Base-by-base conservation (phyloP, 2,888 invertebrate species). In the Drosophila meridionalis region DNA sequence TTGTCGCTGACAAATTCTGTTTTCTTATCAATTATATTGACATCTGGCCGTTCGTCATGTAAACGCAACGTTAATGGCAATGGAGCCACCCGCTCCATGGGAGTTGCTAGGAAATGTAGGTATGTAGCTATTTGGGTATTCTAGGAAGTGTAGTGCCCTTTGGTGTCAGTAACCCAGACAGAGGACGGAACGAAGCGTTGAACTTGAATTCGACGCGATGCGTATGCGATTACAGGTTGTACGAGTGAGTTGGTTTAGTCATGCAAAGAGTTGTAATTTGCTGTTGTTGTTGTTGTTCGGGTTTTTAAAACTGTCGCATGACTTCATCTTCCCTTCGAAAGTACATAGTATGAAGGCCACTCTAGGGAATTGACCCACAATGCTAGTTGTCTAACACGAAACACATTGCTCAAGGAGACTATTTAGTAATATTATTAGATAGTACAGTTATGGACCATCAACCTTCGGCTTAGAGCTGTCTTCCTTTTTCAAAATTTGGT, bases 281-380 rank as follows among this genome's bases (percentile, higher is more conserved):
- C 30, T 65, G 47, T 34, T 36, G n/a, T 42, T 65, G 47, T 34
- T 36, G 26, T 38, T 55, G 14, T 34, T 34, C 20, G 60, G 42
- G 38, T 56, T 52, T 70, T 75, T 53, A 55, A 83, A 78, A 67
- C 20, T 73, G 60, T 70, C 61, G 76, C 62, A 82, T 85, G 85
- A 85, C 88, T 88, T 88, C 85, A 83, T 86, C 87, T 86, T 75
- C 65, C 73, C 58, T 80, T 66, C 36, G 67, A 84, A 84, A 82
- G 69, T 67, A 42, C 69, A 66, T 69, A 60, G 58, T 62, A 45
- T 53, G 70, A 71, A 76, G 72, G 83, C 58, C 73, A 65, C 64
- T 61, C 60, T 57, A 50, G 65, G 63, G 62, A 69, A 56, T 45
- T 73, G 56, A 45, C 47, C 65, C 53, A 67, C 53, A 59, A 64